Conservation (phyloP, 2,797 vertebrate genomes). For the Vespertilio murinus region DNA sequence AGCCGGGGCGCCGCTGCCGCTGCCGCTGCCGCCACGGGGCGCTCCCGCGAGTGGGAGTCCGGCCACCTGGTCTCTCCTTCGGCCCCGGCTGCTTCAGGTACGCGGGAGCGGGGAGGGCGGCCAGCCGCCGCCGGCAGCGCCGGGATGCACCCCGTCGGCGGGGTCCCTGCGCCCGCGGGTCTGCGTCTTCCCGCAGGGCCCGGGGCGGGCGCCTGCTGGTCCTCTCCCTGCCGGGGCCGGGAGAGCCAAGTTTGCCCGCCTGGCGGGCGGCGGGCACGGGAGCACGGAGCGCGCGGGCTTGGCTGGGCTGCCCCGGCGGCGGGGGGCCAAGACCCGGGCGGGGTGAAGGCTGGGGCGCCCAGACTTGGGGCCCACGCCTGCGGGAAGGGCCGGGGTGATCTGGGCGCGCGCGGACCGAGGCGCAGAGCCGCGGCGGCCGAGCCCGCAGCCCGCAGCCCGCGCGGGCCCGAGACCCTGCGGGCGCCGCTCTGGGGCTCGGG, state of each 20-base stretch:
- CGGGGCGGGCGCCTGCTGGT: background rate
- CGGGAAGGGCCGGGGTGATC: background rate
- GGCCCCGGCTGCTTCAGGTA: slow-evolving; percentile 65
- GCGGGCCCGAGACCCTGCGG: background rate
- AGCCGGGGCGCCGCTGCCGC: background rate
- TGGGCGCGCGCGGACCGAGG: background rate
- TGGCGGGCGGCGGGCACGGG: background rate
- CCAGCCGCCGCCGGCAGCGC: slow-evolving; percentile 52
- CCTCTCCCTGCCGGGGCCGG: background rate
- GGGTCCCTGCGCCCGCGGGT: background rate
- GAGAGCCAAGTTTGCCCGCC: slow-evolving; percentile 66
- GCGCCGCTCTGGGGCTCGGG: background rate
- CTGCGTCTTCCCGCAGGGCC: slow-evolving; percentile 57
- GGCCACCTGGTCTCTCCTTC: slow-evolving; percentile 52
- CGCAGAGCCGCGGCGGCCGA: slow-evolving; percentile 17
- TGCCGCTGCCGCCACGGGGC: background rate
- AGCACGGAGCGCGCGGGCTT: background rate
- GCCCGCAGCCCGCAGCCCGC: background rate
- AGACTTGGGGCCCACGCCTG: background rate
- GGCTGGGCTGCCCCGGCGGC: background rate
- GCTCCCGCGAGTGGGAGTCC: background rate
- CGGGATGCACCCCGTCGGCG: background rate
- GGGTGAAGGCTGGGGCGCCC: background rate
- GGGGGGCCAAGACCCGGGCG: background rate
- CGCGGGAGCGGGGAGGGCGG: slow-evolving; percentile 6